Conservation (phyloP, 2,797 vertebrate genomes). For the Spinus olivaceus region DNA sequence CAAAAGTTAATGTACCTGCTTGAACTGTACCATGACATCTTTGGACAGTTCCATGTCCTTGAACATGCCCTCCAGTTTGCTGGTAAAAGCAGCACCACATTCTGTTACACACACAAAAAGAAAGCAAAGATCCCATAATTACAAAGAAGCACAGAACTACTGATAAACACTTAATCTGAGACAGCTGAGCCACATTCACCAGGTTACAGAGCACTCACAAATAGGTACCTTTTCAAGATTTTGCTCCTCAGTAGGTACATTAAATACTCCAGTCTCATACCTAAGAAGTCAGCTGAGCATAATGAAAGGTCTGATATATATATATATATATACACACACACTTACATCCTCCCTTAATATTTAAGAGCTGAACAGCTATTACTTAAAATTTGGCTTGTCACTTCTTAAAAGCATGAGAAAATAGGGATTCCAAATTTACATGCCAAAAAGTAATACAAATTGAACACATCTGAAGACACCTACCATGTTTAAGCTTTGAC, state of each 20-base stretch:
- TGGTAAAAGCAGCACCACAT: slow-evolving; percentile 83
- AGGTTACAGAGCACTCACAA: not conserved
- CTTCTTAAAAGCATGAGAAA: not conserved
- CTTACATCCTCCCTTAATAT: rapidly evolving
- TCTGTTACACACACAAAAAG: slow-evolving; percentile 56
- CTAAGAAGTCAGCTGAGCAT: not conserved
- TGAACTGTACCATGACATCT: slow-evolving; percentile 84
- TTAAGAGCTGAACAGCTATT: not conserved
- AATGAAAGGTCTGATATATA: not conserved
- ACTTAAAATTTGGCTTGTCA: not conserved
- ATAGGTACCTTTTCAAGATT: not conserved
- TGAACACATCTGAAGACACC: not conserved
- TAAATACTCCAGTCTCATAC: not conserved
- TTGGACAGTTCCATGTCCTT: slow-evolving; percentile 86
- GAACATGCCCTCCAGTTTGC: slow-evolving; percentile 85
- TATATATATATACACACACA: not conserved
- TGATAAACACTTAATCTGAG: not conserved
- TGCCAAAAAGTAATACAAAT: not conserved
- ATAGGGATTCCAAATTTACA: not conserved
- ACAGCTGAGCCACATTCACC: not conserved
- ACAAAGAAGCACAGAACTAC: not conserved
- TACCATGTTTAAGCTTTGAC: slow-evolving; percentile 83
- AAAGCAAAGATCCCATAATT: not conserved
- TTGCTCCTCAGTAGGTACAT: not conserved
- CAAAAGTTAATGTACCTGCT: slow-evolving; percentile 71